Base-by-base conservation (phyloP, 64 coral and sea anemone species). In the Porites australiensis region DNA sequence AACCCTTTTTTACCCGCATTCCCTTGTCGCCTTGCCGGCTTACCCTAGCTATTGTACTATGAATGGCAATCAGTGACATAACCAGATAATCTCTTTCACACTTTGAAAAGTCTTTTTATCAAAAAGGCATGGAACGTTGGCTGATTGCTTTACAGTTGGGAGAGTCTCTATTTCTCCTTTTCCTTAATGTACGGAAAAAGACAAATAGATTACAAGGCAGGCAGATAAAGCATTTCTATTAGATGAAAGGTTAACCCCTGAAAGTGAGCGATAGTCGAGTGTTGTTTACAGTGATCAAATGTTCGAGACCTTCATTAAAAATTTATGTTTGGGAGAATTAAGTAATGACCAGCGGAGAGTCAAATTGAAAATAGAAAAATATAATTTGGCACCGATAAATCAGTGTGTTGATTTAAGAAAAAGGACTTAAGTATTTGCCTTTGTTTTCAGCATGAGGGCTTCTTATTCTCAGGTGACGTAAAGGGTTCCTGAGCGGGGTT, bases 401-500 rank as follows among this genome's bases (percentile, higher is more conserved):
- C 15, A 16, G 60, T 83, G 44, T 45, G 15, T 67, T n/a, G 66
- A 64, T 48, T 66, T 48, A 10, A 9, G 44, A 8, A 48, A 83
- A 63, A 64, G 13, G 10, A 23, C 15, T 83, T 2, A 50, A 65
- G 54, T 57, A 57, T 66, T 6, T 50, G 49, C 2, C 18, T 64
- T 64, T 12, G 18, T 50, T 77, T 77, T n/a, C 47, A 16, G 47
- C 3, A 44, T 66, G 71, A 82, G 22, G 64, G 18, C 15, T 44
- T 27, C 22, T 64, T 82, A 45, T 13, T 63, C 8, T 66, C 8
- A 37, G 27, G 27, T 66, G 80, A 83, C 80, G 80, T 44, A 83
- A 47, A 66, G 80, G 3, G 61, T 10, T 4, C 7, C 66, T 23
- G 57, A 50, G 59, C 50, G 44, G 60, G 37, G 14, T 11, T 82